Evolutionary conservation across 2,797 vertebrate species (phyloP).

Genomic region (Graptemys geographica): DNA sequence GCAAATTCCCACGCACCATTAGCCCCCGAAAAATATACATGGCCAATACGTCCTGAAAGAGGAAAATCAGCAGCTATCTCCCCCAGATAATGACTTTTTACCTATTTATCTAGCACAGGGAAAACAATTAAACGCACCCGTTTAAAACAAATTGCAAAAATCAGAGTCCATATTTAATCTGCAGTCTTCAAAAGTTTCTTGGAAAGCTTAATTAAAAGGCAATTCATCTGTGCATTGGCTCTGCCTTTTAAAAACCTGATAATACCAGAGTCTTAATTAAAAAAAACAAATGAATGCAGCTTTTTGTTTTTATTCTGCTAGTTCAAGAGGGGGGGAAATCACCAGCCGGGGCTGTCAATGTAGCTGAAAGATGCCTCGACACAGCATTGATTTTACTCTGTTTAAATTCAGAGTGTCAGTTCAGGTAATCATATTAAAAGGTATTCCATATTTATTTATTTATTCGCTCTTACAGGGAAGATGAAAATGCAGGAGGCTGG

Average conservation of each 20-base stretch:
- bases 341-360: constrained; percentile 42
- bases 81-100: constrained; percentile 47
- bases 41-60: background rate
- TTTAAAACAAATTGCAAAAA: constrained; percentile 48
- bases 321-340: constrained; percentile 63
- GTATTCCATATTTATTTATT: background rate
- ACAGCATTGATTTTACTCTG: constrained; percentile 48
- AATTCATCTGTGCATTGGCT: constrained; percentile 78
- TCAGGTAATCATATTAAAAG: constrained; percentile 4
- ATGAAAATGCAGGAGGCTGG: rapidly evolving
- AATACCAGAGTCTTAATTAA: constrained; percentile 78
- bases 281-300: constrained; percentile 54
- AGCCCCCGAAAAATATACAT: background rate
- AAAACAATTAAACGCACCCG: constrained; percentile 69
- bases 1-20: rapidly evolving
- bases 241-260: constrained; percentile 76
- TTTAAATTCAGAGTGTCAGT: constrained; percentile 18
- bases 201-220: constrained; percentile 81
- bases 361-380: constrained; percentile 46
- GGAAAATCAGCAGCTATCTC: constrained; percentile 1
- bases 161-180: constrained; percentile 73
- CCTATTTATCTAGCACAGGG: constrained; percentile 29
- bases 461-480: background rate
- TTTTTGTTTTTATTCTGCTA: constrained; percentile 73
- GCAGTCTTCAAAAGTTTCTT: constrained; percentile 77